phyloP scores from a whole-genome alignment of 2,888 invertebrate genomes.

The Rapana venosa region DNA sequence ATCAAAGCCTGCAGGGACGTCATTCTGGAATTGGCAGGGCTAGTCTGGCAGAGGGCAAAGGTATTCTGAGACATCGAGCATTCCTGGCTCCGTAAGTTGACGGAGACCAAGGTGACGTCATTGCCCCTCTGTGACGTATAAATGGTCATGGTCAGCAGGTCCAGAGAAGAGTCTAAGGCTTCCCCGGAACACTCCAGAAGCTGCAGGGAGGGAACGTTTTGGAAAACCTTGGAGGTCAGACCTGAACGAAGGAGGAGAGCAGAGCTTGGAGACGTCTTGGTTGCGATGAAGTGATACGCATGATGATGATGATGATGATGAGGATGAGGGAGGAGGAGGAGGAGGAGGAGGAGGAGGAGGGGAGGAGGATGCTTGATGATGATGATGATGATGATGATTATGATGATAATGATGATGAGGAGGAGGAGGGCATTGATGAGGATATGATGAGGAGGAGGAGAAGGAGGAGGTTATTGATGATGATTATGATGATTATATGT shows the following conservation, averaged over 20 bases:
- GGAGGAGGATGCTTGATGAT: too few species aligned
- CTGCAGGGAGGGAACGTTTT: conserved; percentile 17
- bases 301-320: too few species aligned
- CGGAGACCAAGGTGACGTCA: conserved; percentile 34
- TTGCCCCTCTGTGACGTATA: conserved; percentile 17
- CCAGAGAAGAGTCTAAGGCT: neutral
- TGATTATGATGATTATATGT: too few species aligned
- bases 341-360: too few species aligned
- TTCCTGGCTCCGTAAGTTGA: conserved; percentile 32
- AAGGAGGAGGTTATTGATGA: too few species aligned
- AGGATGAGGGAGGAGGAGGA: too few species aligned
- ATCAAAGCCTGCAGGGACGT: conserved; percentile 33
- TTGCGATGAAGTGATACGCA: too few species aligned
- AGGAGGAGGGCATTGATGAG: too few species aligned
- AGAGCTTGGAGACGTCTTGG: too few species aligned
- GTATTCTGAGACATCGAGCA: conserved; percentile 35
- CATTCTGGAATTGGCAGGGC: conserved; percentile 25
- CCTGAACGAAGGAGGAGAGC: neutral
- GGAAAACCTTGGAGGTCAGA: neutral
- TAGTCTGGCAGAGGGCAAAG: conserved; percentile 27
- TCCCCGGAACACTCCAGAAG: conserved; percentile 26
- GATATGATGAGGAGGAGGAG: too few species aligned
- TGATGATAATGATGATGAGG: too few species aligned
- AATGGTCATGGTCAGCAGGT: conserved; percentile 36
- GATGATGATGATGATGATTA: too few species aligned